Evolutionary conservation across 1,140 invertebrate genomes (phyloP).

Genomic region (Phortica variegata): DNA sequence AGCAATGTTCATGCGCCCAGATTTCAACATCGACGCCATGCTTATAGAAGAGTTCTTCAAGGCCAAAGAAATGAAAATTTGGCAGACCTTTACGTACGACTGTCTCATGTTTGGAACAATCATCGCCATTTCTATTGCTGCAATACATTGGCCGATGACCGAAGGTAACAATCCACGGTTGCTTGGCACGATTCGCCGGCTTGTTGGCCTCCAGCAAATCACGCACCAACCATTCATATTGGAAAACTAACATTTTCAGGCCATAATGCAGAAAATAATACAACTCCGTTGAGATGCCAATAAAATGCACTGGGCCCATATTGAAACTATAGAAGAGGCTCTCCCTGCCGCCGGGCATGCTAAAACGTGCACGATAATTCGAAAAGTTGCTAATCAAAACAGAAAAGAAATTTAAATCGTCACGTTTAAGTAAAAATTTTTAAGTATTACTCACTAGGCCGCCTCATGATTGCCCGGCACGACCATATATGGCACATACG

Average conservation of each 20-base stretch:
- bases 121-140: slow-evolving; percentile 81
- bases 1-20: slow-evolving; percentile 97
- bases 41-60: slow-evolving; percentile 85
- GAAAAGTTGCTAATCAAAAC: slow-evolving; percentile 76
- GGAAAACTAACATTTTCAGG: slow-evolving; percentile 75
- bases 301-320: slow-evolving; percentile 88
- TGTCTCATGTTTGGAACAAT: slow-evolving; percentile 79
- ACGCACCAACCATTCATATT: slow-evolving; percentile 85
- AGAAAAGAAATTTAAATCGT: slow-evolving; percentile 6
- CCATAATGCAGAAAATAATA: slow-evolving; percentile 93
- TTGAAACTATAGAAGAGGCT: slow-evolving; percentile 88
- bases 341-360: slow-evolving; percentile 78
- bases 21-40: slow-evolving; percentile 90
- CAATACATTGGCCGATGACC: slow-evolving; percentile 98
- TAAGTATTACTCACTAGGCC: slow-evolving; percentile 71
- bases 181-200: slow-evolving; percentile 64
- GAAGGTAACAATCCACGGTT: slow-evolving; percentile 92
- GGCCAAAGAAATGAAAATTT: slow-evolving; percentile 66
- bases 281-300: slow-evolving; percentile 90
- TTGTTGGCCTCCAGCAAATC: slow-evolving; percentile 73
- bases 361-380: slow-evolving; percentile 81
- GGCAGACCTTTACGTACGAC: slow-evolving; percentile 74
- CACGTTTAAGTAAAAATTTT: no score
- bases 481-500: slow-evolving; percentile 89
- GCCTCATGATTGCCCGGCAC: slow-evolving; percentile 90